A percentile compares a stretch with the other conserved stretches of the same genome.
These are phyloP conservation scores for Scytalopus superciliaris DNA, from an alignment of 2,113 vertebrate genomes.

Conservation along the genomic window DNA sequence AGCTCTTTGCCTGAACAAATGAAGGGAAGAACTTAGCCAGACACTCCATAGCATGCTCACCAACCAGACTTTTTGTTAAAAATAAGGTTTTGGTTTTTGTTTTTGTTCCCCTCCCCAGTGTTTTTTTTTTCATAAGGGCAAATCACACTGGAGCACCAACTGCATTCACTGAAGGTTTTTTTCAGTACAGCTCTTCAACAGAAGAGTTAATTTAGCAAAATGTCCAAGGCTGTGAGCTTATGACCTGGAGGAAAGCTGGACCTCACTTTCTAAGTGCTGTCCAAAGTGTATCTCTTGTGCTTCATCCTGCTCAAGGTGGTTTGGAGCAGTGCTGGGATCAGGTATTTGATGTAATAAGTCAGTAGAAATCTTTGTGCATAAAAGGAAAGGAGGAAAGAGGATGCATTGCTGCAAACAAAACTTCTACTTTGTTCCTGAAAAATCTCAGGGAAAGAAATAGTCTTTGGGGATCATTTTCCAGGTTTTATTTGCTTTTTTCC, in stretches of 20 bases:
- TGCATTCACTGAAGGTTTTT: background rate
- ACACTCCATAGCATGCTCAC: background rate
- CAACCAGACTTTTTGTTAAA: background rate
- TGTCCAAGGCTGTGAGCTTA: background rate
- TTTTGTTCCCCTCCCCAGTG: background rate
- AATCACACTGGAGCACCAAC: background rate
- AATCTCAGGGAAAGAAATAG: background rate
- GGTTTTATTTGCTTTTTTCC: background rate
- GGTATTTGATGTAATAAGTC: background rate
- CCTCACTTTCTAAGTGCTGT: background rate
- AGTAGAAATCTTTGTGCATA: background rate
- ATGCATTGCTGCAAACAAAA: background rate
- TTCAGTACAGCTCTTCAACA: background rate
- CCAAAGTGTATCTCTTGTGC: background rate
- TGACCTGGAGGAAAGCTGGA: background rate
- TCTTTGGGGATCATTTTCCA: background rate
- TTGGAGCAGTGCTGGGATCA: background rate
- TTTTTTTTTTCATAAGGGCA: background rate
- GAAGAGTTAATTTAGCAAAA: background rate
- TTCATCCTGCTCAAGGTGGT: fast-evolving
- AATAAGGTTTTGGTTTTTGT: background rate
- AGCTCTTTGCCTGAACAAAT: background rate
- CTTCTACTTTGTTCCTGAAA: background rate
- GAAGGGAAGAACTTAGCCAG: background rate
- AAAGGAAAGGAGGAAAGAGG: background rate